Evolutionary conservation across 2,888 invertebrate species (phyloP).

Genomic region (Phoenoteleia sp.): DNA sequence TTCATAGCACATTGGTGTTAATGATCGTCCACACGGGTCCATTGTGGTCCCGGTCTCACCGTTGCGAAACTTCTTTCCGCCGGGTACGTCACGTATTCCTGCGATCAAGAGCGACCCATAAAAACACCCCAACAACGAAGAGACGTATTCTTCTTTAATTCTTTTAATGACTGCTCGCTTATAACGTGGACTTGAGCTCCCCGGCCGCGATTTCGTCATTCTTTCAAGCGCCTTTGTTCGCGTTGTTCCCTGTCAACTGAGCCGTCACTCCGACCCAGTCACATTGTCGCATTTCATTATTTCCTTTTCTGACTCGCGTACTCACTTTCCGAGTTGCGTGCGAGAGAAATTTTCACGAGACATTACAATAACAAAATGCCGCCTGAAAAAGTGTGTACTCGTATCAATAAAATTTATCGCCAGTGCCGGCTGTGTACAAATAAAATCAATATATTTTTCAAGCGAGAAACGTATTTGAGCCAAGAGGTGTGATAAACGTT

Average conservation of each 20-base stretch:
- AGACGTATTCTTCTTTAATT: constrained; percentile 56
- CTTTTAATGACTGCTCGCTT: constrained; percentile 64
- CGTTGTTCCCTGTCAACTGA: too few relatives aligned
- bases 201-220: constrained; percentile 37
- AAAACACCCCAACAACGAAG: constrained; percentile 52
- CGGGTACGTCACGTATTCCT: constrained; percentile 50
- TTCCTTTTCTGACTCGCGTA: not conserved
- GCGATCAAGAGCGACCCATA: constrained; percentile 48
- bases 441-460: constrained; percentile 65
- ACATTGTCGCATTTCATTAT: constrained; percentile 44
- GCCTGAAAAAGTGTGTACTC: constrained; percentile 30
- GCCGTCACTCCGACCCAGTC: too few relatives aligned
- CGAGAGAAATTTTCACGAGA: constrained; percentile 9
- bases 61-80: constrained; percentile 49
- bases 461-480: constrained; percentile 39
- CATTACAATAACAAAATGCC: constrained; percentile 53
- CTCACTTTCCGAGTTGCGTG: not conserved
- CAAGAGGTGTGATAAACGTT: constrained; percentile 62
- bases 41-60: constrained; percentile 44
- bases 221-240: constrained; percentile 55
- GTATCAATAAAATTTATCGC: constrained; percentile 49
- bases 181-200: constrained; percentile 6
- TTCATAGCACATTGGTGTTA: constrained; percentile 75
- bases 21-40: constrained; percentile 64
- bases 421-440: constrained; percentile 31